phyloP scores from a whole-genome alignment of 1,140 invertebrate genomes.

The Nephila pilipes region DNA sequence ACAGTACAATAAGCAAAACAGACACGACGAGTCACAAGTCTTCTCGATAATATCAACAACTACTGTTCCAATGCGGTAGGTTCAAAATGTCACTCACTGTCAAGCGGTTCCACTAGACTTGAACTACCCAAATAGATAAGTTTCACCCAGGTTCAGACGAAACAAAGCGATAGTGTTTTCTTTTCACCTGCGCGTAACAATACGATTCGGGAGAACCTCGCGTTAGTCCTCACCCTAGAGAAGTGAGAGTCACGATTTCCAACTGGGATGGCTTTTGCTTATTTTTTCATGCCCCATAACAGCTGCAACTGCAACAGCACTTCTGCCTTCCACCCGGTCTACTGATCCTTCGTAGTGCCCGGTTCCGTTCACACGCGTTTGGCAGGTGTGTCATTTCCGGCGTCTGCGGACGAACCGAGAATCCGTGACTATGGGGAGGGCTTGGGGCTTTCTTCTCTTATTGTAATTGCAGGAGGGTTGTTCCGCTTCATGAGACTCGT shows the following conservation, averaged over 20 bases:
- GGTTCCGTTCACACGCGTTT: slow-evolving; percentile 70
- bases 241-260: slow-evolving; percentile 18
- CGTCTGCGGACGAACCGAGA: slow-evolving; percentile 62
- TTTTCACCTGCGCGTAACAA: not conserved
- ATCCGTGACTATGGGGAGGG: slow-evolving; percentile 42
- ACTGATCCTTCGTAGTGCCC: not conserved
- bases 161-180: slow-evolving; percentile 16
- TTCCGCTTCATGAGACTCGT: slow-evolving; percentile 18
- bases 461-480: slow-evolving; percentile 46
- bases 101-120: not conserved
- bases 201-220: not conserved
- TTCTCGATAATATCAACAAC: not conserved
- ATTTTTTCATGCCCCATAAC: not conserved
- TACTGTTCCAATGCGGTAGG: not conserved
- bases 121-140: not conserved
- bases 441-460: not conserved
- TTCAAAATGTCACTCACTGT: slow-evolving; percentile 9
- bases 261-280: not conserved
- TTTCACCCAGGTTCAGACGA: not conserved
- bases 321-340: slow-evolving; percentile 22
- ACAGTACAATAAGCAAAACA: not conserved
- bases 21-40: not conserved
- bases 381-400: slow-evolving; percentile 76
- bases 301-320: not conserved
- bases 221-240: not conserved